Base-by-base conservation (phyloP, 2,797 vertebrate genomes). In the Clarias laeviceps region DNA sequence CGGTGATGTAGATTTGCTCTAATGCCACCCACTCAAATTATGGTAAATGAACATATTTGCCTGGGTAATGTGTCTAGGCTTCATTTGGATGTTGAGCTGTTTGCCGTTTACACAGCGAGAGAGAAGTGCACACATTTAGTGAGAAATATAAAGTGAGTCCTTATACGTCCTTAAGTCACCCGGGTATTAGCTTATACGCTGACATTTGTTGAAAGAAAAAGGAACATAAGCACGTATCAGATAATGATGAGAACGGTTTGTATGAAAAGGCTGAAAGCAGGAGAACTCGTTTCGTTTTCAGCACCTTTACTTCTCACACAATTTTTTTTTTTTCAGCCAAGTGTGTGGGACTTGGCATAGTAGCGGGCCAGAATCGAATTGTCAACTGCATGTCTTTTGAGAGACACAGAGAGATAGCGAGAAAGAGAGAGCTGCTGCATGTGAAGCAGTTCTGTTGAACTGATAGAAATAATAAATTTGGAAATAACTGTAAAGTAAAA, bases 21-120 rank as follows among this genome's bases (percentile, higher is more conserved):
- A 84, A 87, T 79, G 87, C 87, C 89, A 86, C 89, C 89, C 88
- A 88, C 89, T 90, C 89, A 90, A 88, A 90, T 90, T 88, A 90
- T 90, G 89, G 80, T 88, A 82, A 82, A 77, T 82, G 89, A 90
- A 87, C 89, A 88, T 90, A 88, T 90, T 90, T 87, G 87, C 89
- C 89, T 86, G 82, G 56, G 80, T 85, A 86, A 90, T 85, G 87
- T 89, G 89, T 89, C 76, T 84, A 79, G 85, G 85, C 76, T 84
- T 84, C 86, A 69, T 81, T 83, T 86, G 68, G 69, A 87, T 87
- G 84, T 84, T 65, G 54, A 81, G 77, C 82, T 73, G 61, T 76
- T 88, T 85, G 70, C 84, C 82, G 84, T 87, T 84, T 82, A 74
- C 66, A 61, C 79, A 70, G 79, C 0, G 65, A 32, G 29, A 82